Evolutionary conservation across 2,888 invertebrate genomes (phyloP).

Genomic region (Papilio gigon): DNA sequence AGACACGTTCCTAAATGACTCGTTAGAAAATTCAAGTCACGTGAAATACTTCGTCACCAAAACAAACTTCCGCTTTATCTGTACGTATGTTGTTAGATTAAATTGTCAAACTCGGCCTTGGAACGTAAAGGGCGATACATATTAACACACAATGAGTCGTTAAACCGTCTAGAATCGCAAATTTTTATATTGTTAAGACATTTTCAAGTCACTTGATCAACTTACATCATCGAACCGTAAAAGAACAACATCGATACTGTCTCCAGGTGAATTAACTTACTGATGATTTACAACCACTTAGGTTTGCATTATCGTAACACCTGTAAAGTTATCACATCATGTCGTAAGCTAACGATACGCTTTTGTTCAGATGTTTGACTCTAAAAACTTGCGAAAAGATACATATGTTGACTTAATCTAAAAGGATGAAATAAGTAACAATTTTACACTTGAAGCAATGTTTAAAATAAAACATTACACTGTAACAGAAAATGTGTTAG

Average conservation of each 20-base stretch:
- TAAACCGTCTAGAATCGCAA: slow-evolving; percentile 17
- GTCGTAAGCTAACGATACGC: too few species aligned
- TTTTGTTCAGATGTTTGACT: too few species aligned
- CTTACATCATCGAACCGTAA: slow-evolving; percentile 13
- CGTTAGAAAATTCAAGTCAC: slow-evolving; percentile 17
- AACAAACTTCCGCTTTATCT: slow-evolving; percentile 29
- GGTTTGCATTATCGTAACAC: too few species aligned
- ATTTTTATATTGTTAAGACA: slow-evolving; percentile 8
- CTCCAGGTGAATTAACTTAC: neutral
- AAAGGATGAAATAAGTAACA: neutral
- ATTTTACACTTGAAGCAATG: neutral
- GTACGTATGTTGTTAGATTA: slow-evolving; percentile 10
- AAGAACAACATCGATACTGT: neutral
- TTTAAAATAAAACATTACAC: neutral
- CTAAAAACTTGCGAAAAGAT: neutral
- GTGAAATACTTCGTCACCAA: neutral
- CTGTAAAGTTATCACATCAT: too few species aligned
- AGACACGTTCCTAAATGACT: neutral
- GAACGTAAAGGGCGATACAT: slow-evolving; percentile 17
- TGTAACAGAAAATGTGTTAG: too few species aligned
- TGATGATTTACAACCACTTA: too few species aligned
- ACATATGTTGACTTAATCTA: too few species aligned
- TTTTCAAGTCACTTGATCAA: slow-evolving; percentile 8
- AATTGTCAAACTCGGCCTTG: slow-evolving; percentile 32
- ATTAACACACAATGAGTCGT: slow-evolving; percentile 31